These are phyloP conservation scores for Heteromurus nitidus DNA, from an alignment of 2,888 invertebrate species.

Conservation along the genomic window DNA sequence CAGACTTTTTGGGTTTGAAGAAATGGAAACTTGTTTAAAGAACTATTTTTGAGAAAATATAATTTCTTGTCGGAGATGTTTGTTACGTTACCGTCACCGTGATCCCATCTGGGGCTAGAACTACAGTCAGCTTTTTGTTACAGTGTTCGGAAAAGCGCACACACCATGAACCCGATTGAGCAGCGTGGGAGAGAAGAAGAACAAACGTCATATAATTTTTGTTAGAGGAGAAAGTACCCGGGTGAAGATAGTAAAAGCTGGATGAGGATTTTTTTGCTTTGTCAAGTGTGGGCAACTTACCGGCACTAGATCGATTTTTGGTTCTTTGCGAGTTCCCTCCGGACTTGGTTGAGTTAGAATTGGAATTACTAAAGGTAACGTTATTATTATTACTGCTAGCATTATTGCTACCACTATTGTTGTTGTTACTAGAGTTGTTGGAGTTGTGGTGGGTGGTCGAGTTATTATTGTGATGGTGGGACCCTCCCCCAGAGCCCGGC, in stretches of 20 bases:
- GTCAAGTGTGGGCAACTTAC: constrained; percentile 66
- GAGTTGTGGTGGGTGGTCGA: constrained; percentile 46
- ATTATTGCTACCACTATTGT: constrained; percentile 55
- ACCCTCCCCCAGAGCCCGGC: constrained; percentile 45
- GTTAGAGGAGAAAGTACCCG: not conserved
- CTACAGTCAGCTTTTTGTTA: constrained; percentile 44
- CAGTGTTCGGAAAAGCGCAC: too few species aligned
- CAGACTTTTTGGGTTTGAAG: too few species aligned
- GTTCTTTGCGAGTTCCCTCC: constrained; percentile 71
- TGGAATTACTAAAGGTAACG: constrained; percentile 67
- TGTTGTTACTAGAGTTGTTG: constrained; percentile 49
- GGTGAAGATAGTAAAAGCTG: too few species aligned
- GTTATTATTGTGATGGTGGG: constrained; percentile 51
- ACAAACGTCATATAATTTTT: not conserved
- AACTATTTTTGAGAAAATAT: too few species aligned
- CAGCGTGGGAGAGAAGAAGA: constrained; percentile 43
- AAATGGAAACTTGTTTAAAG: too few species aligned
- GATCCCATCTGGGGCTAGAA: constrained; percentile 66
- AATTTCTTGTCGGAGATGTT: too few species aligned
- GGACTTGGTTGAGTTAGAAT: constrained; percentile 71
- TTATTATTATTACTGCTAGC: constrained; percentile 55
- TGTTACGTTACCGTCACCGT: constrained; percentile 70
- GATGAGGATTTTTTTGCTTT: constrained; percentile 12
- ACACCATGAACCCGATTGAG: too few species aligned
- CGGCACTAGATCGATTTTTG: constrained; percentile 74